A percentile compares a stretch with the other conserved stretches of the same genome.
Conservation (phyloP, 2,888 invertebrate genomes). For the Halictus quadricinctus region DNA sequence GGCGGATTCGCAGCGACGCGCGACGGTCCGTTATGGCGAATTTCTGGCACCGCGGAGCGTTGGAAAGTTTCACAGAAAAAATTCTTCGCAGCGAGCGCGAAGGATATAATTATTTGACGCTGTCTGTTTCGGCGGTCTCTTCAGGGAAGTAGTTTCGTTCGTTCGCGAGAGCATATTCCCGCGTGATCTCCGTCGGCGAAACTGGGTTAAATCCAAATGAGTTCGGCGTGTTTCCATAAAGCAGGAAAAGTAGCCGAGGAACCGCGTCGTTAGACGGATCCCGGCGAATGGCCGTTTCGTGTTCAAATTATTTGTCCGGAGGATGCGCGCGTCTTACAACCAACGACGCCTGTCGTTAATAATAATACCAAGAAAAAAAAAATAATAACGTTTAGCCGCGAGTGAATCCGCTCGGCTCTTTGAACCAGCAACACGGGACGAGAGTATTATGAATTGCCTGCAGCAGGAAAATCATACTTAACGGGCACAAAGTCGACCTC, state of each 20-base stretch:
- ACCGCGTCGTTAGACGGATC: constrained; percentile 33
- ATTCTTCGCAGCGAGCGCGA: background rate
- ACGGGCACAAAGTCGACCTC: background rate
- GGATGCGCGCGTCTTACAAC: background rate
- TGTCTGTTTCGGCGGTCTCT: constrained; percentile 16
- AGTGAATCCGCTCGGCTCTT: background rate
- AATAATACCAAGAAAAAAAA: background rate
- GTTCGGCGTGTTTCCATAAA: constrained; percentile 45
- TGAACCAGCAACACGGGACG: background rate
- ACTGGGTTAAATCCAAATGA: constrained; percentile 63
- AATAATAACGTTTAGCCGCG: background rate
- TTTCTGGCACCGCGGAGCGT: background rate
- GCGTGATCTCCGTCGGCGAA: constrained; percentile 45
- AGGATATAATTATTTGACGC: constrained; percentile 52
- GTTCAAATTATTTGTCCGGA: constrained; percentile 22
- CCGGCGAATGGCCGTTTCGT: constrained; percentile 21
- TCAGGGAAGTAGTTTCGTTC: constrained; percentile 29
- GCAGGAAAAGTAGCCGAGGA: constrained; percentile 37
- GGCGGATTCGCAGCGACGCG: background rate
- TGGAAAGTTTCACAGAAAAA: background rate
- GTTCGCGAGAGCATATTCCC: constrained; percentile 46
- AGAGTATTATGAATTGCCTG: background rate
- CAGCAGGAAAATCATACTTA: background rate
- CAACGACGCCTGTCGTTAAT: background rate
- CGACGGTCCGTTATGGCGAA: background rate